Evolutionary conservation across 1,140 invertebrate species (phyloP), one percentile per base, ranked within the genome.

Genomic region (Ericerus pela): DNA sequence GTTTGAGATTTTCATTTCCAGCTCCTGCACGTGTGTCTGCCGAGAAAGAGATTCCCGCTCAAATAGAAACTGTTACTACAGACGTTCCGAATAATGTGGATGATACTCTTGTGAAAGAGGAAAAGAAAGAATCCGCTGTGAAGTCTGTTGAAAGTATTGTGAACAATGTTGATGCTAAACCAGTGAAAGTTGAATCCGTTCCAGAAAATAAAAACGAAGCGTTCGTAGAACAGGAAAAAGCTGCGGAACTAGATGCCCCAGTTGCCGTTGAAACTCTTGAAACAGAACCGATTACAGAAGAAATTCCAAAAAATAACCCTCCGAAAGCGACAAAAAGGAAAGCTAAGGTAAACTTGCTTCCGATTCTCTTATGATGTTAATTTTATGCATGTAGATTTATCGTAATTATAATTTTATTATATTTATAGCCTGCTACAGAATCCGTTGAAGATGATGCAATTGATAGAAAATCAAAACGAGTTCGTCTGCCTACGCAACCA

Each of bases 401-500:
- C 4, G 14, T 16, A 41, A 16, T 41, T 47, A 4, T 5, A 16
- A 38, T 12, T 47, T 47, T 22, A 24, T 22, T 47, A 47, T 47
- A 16, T 47, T 16, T 22, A 24, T 24, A 47, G 41, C 10, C 2
- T 24, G 20, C 41, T 24, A 24, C 26, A 24, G 41, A 47, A 47
- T 24, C 2, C 8, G 41, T 47, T 24, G 41, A 55, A 37, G 57
- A 58, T 16, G 60, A 60, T n/a, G 61, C 60, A n/a, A 67, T 67
- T 26, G 72, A 68, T 58, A 66, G 66, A n/a, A 75, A 75, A 62
- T 70, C 76, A 2, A 79, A 78, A 60, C 68, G 78, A 60, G 71
- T 72, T 56, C 66, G 77, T 47, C 71, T 77, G 57, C 78, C 80
- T 69, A 81, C 82, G 18, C 82, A 85, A 65, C 78, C 82, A 8